These are phyloP conservation scores for Piprites chloris DNA, from an alignment of 2,113 vertebrate species.

Conservation along the genomic window DNA sequence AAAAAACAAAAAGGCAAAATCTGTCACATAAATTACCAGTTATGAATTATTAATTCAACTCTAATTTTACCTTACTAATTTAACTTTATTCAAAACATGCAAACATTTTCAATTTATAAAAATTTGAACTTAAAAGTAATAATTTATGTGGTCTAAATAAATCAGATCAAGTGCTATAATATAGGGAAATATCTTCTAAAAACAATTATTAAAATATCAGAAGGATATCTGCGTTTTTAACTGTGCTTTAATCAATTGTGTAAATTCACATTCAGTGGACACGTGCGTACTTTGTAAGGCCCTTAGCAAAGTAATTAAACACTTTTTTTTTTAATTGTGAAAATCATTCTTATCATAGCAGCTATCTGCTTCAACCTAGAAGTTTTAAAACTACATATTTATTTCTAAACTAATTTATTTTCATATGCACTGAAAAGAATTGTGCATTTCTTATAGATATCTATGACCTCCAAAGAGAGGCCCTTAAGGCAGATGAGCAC, in stretches of 20 bases:
- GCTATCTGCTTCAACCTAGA: background rate
- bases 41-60: background rate
- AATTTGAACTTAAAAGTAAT: background rate
- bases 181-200: background rate
- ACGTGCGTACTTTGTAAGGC: background rate
- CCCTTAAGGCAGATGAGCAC: background rate
- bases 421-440: background rate
- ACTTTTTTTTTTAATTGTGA: background rate
- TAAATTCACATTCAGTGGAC: background rate
- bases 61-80: background rate
- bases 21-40: background rate
- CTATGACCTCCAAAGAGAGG: background rate
- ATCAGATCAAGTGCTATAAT: background rate
- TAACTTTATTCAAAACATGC: background rate
- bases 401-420: background rate
- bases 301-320: background rate
- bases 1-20: background rate
- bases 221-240: background rate
- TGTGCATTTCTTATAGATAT: background rate
- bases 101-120: background rate
- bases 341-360: background rate
- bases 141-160: constrained; percentile 24
- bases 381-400: background rate
- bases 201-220: background rate
- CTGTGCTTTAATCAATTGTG: background rate